A percentile compares a stretch with the other conserved stretches of the same genome.
These are phyloP conservation scores for Rhingia rostrata DNA, from an alignment of 2,888 invertebrate species.

Conservation along the genomic window DNA sequence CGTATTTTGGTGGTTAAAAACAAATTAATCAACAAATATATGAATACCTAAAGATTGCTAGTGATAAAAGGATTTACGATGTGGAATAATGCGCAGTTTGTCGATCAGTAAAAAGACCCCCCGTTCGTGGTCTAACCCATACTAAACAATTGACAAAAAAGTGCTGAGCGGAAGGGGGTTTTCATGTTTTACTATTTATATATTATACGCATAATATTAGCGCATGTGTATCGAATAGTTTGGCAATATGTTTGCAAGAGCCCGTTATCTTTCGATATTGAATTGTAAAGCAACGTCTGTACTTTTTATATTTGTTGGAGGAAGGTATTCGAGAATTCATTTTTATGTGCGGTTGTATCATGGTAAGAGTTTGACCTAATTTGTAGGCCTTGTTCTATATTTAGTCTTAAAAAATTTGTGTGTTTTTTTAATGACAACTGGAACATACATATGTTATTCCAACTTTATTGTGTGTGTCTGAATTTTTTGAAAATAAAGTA, in stretches of 20 bases:
- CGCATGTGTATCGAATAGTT: background rate
- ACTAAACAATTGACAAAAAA: too few relatives aligned
- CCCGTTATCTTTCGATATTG: background rate
- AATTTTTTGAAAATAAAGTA: too few relatives aligned
- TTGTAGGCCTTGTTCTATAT: too few relatives aligned
- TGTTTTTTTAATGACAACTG: too few relatives aligned
- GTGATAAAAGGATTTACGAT: conserved; percentile 31
- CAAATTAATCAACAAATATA: conserved; percentile 10
- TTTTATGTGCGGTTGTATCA: too few relatives aligned
- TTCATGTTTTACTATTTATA: too few relatives aligned
- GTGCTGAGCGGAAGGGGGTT: too few relatives aligned
- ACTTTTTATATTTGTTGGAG: background rate
- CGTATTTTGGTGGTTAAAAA: conserved; percentile 20
- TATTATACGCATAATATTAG: background rate
- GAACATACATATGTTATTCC: too few relatives aligned
- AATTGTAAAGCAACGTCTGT: background rate
- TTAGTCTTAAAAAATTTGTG: too few relatives aligned
- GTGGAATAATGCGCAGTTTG: conserved; percentile 5
- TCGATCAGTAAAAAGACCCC: background rate
- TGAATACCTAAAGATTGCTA: background rate
- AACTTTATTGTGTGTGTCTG: too few relatives aligned
- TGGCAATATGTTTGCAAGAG: background rate
- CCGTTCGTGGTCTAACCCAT: background rate
- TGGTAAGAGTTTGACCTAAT: too few relatives aligned
- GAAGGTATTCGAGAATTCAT: too few relatives aligned